These are phyloP conservation scores for Rambutsinella grinnellia DNA, from an alignment of 2,888 invertebrate genomes.

Conservation along the genomic window DNA sequence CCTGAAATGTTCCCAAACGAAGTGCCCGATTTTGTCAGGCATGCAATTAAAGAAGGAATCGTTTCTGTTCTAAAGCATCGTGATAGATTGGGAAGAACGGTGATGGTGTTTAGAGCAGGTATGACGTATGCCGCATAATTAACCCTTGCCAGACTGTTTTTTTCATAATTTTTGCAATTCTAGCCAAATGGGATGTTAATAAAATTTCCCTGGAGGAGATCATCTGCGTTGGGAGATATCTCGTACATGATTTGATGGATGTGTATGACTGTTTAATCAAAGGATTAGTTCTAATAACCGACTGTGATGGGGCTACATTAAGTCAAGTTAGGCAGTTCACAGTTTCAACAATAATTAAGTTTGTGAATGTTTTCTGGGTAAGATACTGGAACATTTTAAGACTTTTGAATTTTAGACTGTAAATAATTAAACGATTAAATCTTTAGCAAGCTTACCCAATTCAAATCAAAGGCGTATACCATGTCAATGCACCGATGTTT, in stretches of 20 bases:
- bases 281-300: slow-evolving; percentile 2
- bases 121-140: no score
- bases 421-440: neutral
- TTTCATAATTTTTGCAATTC: no score
- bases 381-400: no score
- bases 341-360: slow-evolving; percentile 14
- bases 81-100: slow-evolving; percentile 6
- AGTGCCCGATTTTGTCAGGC: neutral
- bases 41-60: neutral
- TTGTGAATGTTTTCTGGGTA: slow-evolving; percentile 31
- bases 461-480: slow-evolving; percentile 26
- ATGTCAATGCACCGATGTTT: slow-evolving; percentile 16
- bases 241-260: slow-evolving; percentile 14
- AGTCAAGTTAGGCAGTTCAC: slow-evolving; percentile 19
- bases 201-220: slow-evolving; percentile 12
- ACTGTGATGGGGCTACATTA: slow-evolving; percentile 13
- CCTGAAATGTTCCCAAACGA: slow-evolving; percentile 18
- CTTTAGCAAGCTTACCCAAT: slow-evolving; percentile 28
- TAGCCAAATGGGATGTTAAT: slow-evolving; percentile 9
- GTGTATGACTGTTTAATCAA: neutral
- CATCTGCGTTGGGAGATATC: slow-evolving; percentile 16
- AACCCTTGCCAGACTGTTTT: no score
- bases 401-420: neutral
- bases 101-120: slow-evolving; percentile 6
- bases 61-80: neutral